These are phyloP conservation scores for Cercopithecus petaurista DNA, from an alignment of 2,797 vertebrate species.

Conservation along the genomic window DNA sequence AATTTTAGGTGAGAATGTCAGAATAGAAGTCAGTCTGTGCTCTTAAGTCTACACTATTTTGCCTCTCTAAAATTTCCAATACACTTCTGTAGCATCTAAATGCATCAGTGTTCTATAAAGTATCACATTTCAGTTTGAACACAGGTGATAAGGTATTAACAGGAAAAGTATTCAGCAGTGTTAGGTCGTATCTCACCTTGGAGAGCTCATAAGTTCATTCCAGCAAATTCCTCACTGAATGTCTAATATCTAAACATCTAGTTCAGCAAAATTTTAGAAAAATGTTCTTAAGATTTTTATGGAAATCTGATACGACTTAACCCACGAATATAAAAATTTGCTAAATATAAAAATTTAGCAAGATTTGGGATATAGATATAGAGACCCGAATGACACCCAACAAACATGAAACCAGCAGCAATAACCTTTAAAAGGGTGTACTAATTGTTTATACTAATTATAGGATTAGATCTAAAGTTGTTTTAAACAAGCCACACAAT, in stretches of 20 bases:
- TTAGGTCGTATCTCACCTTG: background rate
- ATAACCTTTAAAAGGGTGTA: background rate
- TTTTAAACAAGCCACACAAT: conserved; percentile 17
- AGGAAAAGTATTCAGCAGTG: background rate
- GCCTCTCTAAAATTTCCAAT: background rate
- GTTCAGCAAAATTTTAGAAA: background rate
- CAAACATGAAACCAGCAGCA: background rate
- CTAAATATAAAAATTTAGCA: background rate
- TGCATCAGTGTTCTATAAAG: background rate
- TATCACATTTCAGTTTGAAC: background rate
- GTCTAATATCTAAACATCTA: background rate
- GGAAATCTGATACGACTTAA: background rate
- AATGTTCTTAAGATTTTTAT: background rate
- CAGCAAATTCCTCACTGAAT: background rate
- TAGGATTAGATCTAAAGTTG: background rate
- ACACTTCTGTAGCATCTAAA: background rate
- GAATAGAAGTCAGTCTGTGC: background rate
- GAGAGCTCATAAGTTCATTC: background rate
- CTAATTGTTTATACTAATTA: background rate
- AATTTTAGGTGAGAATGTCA: background rate
- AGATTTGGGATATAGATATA: background rate
- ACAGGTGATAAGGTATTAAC: background rate
- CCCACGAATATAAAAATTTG: background rate
- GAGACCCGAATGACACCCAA: background rate
- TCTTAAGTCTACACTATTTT: background rate